Evolutionary conservation across 2,797 vertebrate genomes (phyloP).

Genomic region (Nannoperca australis): DNA sequence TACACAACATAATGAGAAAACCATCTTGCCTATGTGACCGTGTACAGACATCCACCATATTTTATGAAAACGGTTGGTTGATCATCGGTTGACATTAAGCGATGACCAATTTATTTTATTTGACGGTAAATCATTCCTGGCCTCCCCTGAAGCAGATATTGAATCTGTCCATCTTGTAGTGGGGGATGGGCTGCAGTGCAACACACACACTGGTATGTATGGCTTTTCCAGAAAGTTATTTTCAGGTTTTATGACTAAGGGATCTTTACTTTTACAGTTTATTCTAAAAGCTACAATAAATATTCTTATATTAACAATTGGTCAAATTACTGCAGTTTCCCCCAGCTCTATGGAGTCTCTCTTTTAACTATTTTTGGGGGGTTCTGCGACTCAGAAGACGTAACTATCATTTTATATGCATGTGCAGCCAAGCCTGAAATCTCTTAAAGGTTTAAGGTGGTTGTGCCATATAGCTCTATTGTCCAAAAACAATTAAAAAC

Average conservation of each 20-base stretch:
- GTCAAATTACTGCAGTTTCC: too few relatives aligned
- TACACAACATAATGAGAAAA: background rate
- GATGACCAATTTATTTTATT: constrained; percentile 92
- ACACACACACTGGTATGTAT: background rate
- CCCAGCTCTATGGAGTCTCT: too few relatives aligned
- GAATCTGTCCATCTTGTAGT: constrained; percentile 80
- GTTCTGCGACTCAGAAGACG: too few relatives aligned
- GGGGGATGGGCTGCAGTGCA: constrained; percentile 76
- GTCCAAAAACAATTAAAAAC: too few relatives aligned
- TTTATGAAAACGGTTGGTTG: constrained; percentile 80
- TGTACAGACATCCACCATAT: constrained; percentile 16
- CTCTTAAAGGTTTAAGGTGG: too few relatives aligned
- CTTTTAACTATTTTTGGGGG: too few relatives aligned
- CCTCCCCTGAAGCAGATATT: constrained; percentile 87
- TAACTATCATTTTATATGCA: too few relatives aligned
- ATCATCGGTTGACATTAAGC: constrained; percentile 88
- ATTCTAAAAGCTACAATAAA: background rate
- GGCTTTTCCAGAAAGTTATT: background rate
- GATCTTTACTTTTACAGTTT: background rate
- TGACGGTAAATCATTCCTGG: constrained; percentile 92
- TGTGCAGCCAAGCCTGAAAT: too few relatives aligned
- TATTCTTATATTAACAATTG: too few relatives aligned
- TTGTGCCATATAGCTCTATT: background rate
- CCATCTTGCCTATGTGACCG: background rate
- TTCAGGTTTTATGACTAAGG: background rate